phyloP scores from a whole-genome alignment of 2,888 invertebrate species.

The Scotopteryx bipunctaria region DNA sequence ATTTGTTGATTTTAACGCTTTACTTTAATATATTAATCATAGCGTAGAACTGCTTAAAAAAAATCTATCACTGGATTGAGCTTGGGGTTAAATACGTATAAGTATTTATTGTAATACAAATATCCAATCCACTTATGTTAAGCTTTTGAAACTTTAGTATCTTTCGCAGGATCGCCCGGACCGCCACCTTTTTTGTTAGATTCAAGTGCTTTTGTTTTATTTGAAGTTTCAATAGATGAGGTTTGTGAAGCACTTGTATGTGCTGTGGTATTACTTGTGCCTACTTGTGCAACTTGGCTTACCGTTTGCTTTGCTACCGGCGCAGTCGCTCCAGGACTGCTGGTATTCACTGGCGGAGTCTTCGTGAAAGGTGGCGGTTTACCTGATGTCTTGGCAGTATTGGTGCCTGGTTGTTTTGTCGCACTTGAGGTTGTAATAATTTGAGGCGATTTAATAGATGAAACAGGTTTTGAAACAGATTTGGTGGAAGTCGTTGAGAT shows the following conservation, averaged over 20 bases:
- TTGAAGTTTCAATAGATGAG: conserved; percentile 10
- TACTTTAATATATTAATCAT: no score
- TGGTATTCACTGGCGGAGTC: conserved; percentile 24
- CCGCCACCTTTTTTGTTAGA: conserved; percentile 39
- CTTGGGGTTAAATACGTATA: conserved; percentile 14
- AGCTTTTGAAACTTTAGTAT: conserved; percentile 48
- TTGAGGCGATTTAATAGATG: conserved; percentile 21
- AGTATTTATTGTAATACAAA: conserved; percentile 22
- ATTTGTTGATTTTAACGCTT: no score
- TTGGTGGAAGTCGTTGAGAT: conserved; percentile 13
- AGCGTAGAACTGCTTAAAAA: conserved; percentile 28
- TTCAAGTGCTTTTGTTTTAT: conserved; percentile 30
- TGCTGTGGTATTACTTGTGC: conserved; percentile 16
- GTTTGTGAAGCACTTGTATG: neutral
- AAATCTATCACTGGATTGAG: conserved; percentile 25
- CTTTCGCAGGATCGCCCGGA: conserved; percentile 43
- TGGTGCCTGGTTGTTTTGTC: conserved; percentile 24
- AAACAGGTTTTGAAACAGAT: conserved; percentile 27
- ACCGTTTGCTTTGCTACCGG: conserved; percentile 24
- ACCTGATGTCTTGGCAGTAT: conserved; percentile 20
- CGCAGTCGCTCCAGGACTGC: conserved; percentile 13
- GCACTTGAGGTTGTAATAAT: conserved; percentile 25
- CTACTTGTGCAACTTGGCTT: conserved; percentile 30
- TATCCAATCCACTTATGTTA: conserved; percentile 40
- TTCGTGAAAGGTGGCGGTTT: conserved; percentile 13